These are phyloP conservation scores for Eulemur mongoz DNA, from an alignment of 2,797 vertebrate species.

Conservation along the genomic window DNA sequence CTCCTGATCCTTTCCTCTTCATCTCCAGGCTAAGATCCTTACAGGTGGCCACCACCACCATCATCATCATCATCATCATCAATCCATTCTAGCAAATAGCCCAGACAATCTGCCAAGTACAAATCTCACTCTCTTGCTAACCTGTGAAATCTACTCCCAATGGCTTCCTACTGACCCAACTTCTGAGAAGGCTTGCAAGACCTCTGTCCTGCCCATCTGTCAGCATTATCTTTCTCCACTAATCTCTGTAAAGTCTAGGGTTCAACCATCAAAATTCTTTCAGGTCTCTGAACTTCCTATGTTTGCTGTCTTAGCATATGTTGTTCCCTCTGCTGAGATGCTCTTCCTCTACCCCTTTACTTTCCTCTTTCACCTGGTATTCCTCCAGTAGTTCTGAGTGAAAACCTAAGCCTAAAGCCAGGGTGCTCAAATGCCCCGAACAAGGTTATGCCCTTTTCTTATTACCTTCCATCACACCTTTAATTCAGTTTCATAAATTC, in stretches of 20 bases:
- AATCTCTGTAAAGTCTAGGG: not conserved
- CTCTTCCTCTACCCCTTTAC: accelerated
- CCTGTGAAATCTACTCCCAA: not conserved
- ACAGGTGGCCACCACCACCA: not conserved
- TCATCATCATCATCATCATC: not conserved
- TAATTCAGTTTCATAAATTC: conserved; percentile 1
- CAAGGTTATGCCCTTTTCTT: not conserved
- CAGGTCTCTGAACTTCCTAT: not conserved
- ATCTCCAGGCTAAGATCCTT: not conserved
- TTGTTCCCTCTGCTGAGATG: not conserved
- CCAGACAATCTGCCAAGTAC: no score
- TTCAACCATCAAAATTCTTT: not conserved
- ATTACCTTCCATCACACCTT: not conserved
- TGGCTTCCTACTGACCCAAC: not conserved
- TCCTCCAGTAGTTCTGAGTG: not conserved
- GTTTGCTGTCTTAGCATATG: not conserved
- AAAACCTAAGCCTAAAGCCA: not conserved
- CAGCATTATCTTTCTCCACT: not conserved
- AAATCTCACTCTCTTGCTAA: not conserved
- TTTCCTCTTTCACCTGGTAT: not conserved
- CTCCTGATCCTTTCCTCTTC: not conserved
- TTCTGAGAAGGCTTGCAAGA: not conserved
- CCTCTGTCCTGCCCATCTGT: not conserved
- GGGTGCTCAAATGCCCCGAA: not conserved
- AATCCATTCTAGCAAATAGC: not conserved